Conservation (phyloP, 2,113 vertebrate genomes). For the Pluvianellus socialis region DNA sequence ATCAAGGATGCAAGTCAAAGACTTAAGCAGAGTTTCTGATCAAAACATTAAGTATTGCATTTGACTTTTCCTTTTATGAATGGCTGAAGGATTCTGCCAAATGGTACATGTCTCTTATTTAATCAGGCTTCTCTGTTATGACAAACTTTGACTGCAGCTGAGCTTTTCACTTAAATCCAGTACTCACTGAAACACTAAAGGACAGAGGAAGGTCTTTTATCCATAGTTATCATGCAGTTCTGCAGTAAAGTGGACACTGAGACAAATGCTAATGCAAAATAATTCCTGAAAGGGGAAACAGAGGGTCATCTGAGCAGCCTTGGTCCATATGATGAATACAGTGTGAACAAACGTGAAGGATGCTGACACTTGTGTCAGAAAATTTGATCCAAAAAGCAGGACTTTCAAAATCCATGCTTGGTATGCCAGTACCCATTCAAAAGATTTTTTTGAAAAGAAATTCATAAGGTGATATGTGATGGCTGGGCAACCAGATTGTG, state of each 20-base stretch:
- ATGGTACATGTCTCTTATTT: conserved; percentile 23
- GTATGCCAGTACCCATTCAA: background rate
- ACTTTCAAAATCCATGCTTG: background rate
- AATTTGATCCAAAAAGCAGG: background rate
- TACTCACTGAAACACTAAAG: background rate
- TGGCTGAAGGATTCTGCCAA: background rate
- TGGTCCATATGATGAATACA: background rate
- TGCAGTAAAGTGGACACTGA: background rate
- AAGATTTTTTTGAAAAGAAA: background rate
- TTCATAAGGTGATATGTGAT: background rate
- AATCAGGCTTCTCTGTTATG: conserved; percentile 5
- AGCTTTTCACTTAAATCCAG: conserved; percentile 19
- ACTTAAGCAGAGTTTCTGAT: conserved; percentile 6
- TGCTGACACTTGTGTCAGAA: background rate
- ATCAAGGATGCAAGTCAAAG: background rate
- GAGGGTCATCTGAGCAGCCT: background rate
- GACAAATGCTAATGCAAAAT: background rate
- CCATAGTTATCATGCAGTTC: background rate
- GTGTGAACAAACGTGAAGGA: background rate
- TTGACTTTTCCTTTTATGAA: background rate
- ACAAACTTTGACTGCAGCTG: conserved; percentile 34
- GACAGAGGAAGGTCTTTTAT: background rate
- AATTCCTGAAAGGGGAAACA: background rate
- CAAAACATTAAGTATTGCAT: background rate
- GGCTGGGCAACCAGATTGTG: background rate